Evolutionary conservation across 2,797 vertebrate genomes (phyloP), one percentile per base, ranked within the genome.

Genomic region (Gymnopithys bicolor): DNA sequence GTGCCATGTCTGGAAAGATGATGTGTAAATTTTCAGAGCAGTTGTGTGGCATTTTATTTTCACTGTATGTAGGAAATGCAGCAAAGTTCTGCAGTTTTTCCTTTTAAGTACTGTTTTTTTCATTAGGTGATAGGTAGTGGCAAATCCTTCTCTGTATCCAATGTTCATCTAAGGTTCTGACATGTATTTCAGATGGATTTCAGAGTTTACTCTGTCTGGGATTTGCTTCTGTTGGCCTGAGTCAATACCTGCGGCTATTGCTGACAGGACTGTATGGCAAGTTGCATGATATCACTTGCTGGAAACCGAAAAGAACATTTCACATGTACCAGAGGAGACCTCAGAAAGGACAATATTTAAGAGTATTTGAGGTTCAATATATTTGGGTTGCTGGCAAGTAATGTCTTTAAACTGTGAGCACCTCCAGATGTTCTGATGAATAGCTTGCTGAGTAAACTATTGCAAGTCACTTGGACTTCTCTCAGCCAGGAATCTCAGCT

Each of bases 181-280:
- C 56, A 52, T 93, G 33, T 85, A 76, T 96, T 96, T 96, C 69
- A 93, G 87, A 86, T 84, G 59, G 46, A 91, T 95, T 95, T 94
- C 35, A 32, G 18, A 95, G 75, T 95, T 96, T 85, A 62, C 28
- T 93, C 16, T 79, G 12, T 69, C 62, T 84, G 93, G 91, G 63
- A 81, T 93, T 93, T 93, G 19, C 46, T 87, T 89, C 73, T 93
- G 12, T 82, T 78, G 52, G 71, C 84, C 75, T 83, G 79, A 89
- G 83, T 93, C 70, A 92, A 60, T 21, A 84, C 45, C 33, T 76
- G 10, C 24, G 46, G 28, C 78, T 87, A 7, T 70, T 60, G 51
- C 27, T 78, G 86, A 37, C 2, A 76, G 82, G 68, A 64, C 52
- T 79, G 4, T 53, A 27, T 56, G 74, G 64, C 41, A 80, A 13